phyloP scores from a whole-genome alignment of 2,797 vertebrate genomes.

The Halcyon leucocephala region DNA sequence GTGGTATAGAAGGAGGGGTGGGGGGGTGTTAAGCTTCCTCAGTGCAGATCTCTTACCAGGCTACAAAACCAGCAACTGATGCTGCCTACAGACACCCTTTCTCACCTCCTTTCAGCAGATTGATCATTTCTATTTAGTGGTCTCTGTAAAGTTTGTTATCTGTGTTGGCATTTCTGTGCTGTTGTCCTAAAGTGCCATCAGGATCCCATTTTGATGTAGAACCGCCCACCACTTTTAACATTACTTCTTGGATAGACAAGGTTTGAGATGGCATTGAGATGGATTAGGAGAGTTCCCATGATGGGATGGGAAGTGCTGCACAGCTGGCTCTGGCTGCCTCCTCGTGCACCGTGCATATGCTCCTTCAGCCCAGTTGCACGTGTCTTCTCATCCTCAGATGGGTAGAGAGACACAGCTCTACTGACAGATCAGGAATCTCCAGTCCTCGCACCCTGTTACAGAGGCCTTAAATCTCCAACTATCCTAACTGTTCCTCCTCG shows the following conservation, averaged over 20 bases:
- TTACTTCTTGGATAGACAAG: not conserved
- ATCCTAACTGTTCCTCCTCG: not conserved
- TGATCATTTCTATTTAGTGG: not conserved
- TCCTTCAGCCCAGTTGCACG: not conserved
- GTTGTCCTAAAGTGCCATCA: not conserved
- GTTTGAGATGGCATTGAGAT: accelerated
- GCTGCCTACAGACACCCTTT: not conserved
- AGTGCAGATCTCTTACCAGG: not conserved
- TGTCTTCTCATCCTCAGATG: not conserved
- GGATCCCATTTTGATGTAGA: not conserved
- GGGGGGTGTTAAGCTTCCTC: not conserved
- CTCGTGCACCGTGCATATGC: accelerated
- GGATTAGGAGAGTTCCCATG: not conserved
- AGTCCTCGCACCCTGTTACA: not conserved
- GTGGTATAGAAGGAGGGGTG: not conserved
- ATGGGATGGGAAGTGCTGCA: not conserved
- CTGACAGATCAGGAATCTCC: not conserved
- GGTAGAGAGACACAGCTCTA: not conserved
- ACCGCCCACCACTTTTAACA: not conserved
- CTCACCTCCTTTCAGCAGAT: not conserved
- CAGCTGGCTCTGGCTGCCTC: not conserved
- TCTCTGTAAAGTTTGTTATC: not conserved
- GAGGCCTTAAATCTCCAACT: not conserved
- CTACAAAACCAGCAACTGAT: not conserved
- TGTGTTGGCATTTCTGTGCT: not conserved